These are phyloP conservation scores for Ceratitis capitata DNA, from an alignment of 1,140 invertebrate genomes.

Conservation along the genomic window DNA sequence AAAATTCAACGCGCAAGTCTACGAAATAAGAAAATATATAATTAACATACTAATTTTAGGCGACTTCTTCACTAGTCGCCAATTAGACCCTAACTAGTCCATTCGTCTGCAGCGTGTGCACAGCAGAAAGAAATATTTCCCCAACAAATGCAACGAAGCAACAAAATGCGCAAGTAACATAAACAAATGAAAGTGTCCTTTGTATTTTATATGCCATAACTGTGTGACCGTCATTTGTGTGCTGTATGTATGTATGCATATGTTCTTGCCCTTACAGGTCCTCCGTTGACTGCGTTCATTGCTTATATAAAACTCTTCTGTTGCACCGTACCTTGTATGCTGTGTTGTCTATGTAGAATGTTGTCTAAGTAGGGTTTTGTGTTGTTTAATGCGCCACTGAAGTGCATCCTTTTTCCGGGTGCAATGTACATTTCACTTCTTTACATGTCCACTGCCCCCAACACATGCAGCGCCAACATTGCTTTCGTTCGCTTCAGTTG, in stretches of 20 bases:
- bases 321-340: background rate
- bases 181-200: conserved; percentile 38
- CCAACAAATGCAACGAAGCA: background rate
- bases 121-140: background rate
- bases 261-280: background rate
- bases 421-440: background rate
- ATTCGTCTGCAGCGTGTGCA: background rate
- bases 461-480: background rate
- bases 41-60: too few species aligned
- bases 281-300: background rate
- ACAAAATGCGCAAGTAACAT: conserved; percentile 1
- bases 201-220: background rate
- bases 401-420: conserved; percentile 37
- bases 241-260: background rate
- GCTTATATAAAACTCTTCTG: background rate
- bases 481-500: background rate
- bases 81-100: too few species aligned
- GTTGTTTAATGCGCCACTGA: conserved; percentile 25
- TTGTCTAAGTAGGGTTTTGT: conserved; percentile 22
- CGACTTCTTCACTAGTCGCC: too few species aligned
- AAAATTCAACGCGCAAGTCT: too few species aligned
- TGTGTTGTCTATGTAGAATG: background rate
- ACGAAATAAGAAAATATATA: too few species aligned
- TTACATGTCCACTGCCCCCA: background rate
- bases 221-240: conserved; percentile 1